Evolutionary conservation across 2,888 invertebrate species (phyloP).

Genomic region (Ptychoptera contaminata): DNA sequence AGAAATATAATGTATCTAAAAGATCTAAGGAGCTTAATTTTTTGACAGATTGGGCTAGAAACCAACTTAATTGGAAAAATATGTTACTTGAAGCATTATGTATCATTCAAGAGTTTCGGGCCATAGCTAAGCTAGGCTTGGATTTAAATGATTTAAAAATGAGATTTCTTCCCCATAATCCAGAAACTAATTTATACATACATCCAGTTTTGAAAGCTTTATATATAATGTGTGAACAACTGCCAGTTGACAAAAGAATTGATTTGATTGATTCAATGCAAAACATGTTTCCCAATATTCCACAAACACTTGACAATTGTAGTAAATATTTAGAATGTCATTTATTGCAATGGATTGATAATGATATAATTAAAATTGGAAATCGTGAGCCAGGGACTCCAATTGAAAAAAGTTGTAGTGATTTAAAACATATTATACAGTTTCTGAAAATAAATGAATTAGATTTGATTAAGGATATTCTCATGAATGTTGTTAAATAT

Average conservation of each 20-base stretch:
- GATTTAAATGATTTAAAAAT: conserved; percentile 17
- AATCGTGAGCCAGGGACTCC: conserved; percentile 13
- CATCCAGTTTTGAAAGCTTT: conserved; percentile 31
- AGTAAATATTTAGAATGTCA: conserved; percentile 21
- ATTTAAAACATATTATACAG: conserved; percentile 16
- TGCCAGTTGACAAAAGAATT: conserved; percentile 14
- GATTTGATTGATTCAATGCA: not conserved
- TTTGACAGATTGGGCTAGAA: no score
- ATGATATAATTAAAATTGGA: conserved; percentile 17
- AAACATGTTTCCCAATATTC: not conserved
- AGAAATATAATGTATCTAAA: not conserved
- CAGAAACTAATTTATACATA: conserved; percentile 24
- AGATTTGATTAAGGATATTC: conserved; percentile 14
- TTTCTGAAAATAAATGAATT: conserved; percentile 21
- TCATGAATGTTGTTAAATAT: conserved; percentile 7
- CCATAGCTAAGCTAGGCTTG: conserved; percentile 29
- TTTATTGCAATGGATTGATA: conserved; percentile 22
- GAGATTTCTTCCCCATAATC: conserved; percentile 25
- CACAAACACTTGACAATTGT: conserved; percentile 12
- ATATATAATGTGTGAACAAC: conserved; percentile 31
- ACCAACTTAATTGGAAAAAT: conserved; percentile 25
- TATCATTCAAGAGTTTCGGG: conserved; percentile 31
- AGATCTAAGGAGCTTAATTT: not conserved
- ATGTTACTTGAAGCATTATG: conserved; percentile 36
- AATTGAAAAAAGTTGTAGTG: not conserved